These are phyloP conservation scores for Tragelaphus strepsiceros DNA, from an alignment of 2,113 vertebrate genomes.

Conservation along the genomic window DNA sequence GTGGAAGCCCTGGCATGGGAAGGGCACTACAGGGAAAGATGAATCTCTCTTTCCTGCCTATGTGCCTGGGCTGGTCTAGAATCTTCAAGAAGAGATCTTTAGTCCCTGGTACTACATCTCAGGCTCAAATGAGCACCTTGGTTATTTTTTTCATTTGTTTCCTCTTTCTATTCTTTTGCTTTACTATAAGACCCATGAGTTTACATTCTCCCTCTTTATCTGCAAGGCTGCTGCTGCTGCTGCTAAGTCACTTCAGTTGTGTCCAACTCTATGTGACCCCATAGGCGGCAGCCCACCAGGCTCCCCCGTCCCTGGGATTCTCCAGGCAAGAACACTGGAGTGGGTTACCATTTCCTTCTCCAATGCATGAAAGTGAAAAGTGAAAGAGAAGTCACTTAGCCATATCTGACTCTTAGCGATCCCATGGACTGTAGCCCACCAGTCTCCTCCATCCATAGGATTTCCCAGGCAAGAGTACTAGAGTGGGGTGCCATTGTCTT, in stretches of 20 bases:
- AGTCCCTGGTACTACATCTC: neutral
- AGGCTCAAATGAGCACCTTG: neutral
- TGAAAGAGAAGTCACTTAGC: no score
- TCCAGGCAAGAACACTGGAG: no score
- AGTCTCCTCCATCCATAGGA: no score
- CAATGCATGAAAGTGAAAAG: no score
- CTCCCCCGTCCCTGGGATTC: no score
- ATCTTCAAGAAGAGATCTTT: neutral
- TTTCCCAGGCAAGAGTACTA: no score
- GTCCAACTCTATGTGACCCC: no score
- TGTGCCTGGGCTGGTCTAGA: neutral
- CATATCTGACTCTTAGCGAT: fast-evolving
- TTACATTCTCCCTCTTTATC: neutral
- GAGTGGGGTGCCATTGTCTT: no score
- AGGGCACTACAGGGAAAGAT: neutral
- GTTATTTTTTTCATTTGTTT: neutral
- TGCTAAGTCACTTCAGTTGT: no score
- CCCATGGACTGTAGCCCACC: no score
- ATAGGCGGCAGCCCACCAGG: no score
- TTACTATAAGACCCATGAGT: neutral
- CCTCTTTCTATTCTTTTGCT: neutral
- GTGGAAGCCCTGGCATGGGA: neutral
- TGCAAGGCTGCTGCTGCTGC: neutral
- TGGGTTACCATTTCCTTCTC: no score
- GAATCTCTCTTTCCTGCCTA: neutral